phyloP scores from a whole-genome alignment of 2,888 invertebrate species.

The Rhorus exstirpatorius region DNA sequence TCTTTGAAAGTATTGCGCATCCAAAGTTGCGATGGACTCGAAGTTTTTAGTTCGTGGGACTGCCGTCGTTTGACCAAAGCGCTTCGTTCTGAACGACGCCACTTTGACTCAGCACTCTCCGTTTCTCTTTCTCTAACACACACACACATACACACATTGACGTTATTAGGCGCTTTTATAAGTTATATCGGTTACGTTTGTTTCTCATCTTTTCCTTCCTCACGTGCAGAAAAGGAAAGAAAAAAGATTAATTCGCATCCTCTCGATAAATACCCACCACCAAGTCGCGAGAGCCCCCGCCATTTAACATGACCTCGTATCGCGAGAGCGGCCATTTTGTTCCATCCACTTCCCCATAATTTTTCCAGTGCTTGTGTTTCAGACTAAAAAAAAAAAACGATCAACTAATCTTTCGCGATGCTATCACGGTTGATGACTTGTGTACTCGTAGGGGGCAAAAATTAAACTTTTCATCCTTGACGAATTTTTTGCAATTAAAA shows the following conservation, averaged over 20 bases:
- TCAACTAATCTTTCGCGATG: slow-evolving; percentile 69
- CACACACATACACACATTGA: no score
- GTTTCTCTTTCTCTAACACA: no score
- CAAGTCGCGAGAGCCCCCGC: slow-evolving; percentile 73
- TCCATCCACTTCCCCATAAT: slow-evolving; percentile 53
- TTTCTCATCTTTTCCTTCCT: slow-evolving; percentile 33
- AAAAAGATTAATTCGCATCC: slow-evolving; percentile 47
- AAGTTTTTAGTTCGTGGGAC: slow-evolving; percentile 29
- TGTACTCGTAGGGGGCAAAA: slow-evolving; percentile 35
- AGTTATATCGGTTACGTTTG: slow-evolving; percentile 59
- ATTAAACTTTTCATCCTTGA: slow-evolving; percentile 15
- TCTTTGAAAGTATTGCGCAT: background rate
- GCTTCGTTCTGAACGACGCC: slow-evolving; percentile 59
- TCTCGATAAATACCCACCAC: slow-evolving; percentile 80
- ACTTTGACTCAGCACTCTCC: slow-evolving; percentile 50
- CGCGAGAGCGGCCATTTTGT: slow-evolving; percentile 74
- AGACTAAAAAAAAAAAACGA: slow-evolving; percentile 59
- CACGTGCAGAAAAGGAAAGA: slow-evolving; percentile 35
- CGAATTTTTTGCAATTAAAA: slow-evolving; percentile 9
- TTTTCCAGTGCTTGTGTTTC: slow-evolving; percentile 29
- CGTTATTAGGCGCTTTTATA: slow-evolving; percentile 56
- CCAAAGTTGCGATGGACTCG: background rate
- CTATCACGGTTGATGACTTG: slow-evolving; percentile 63
- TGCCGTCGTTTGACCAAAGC: slow-evolving; percentile 44
- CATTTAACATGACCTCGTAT: slow-evolving; percentile 63